Conservation (phyloP, 2,113 vertebrate species). For the Notiomystis cincta region DNA sequence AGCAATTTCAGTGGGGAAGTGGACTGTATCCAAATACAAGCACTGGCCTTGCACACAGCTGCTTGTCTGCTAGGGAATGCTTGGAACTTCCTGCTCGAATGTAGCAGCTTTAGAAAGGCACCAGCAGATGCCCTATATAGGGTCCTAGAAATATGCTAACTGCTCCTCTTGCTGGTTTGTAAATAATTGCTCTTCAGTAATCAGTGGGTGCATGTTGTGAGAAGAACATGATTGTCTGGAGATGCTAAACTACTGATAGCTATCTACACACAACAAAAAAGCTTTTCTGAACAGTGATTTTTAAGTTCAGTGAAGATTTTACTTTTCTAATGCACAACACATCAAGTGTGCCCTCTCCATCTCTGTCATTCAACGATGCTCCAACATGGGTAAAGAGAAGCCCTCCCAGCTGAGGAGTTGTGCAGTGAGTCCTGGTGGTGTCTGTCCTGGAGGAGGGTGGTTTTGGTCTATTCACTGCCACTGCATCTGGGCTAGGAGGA, state of each 20-base stretch:
- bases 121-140: no score
- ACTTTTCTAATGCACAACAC: not conserved
- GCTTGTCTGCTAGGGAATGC: not conserved
- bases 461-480: not conserved
- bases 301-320: not conserved
- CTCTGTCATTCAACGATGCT: not conserved
- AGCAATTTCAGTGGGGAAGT: not conserved
- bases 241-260: not conserved
- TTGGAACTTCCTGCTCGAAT: not conserved
- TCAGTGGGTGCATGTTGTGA: not conserved
- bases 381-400: not conserved
- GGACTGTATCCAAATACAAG: not conserved
- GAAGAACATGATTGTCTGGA: not conserved
- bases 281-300: not conserved
- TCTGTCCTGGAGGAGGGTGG: not conserved
- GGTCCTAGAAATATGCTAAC: not conserved
- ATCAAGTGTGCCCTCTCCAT: accelerated
- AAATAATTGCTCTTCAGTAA: not conserved
- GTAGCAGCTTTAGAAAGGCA: not conserved
- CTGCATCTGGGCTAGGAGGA: not conserved
- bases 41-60: not conserved
- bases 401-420: accelerated
- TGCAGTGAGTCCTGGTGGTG: not conserved
- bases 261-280: not conserved
- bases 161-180: not conserved